Base-by-base conservation (phyloP, 2,113 vertebrate species). In the Furnarius figulus region DNA sequence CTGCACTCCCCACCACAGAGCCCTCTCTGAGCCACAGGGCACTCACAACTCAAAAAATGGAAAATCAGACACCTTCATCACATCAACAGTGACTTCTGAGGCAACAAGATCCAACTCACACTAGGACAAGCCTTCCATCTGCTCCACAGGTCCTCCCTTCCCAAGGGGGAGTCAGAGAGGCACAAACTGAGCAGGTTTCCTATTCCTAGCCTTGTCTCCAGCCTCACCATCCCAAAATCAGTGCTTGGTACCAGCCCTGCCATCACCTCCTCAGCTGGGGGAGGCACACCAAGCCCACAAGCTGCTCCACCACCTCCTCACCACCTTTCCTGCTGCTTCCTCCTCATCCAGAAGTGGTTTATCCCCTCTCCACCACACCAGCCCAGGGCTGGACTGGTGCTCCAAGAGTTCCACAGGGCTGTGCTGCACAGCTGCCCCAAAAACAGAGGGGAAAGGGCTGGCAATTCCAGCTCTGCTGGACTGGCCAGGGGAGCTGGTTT, bases 41-140 rank as follows among this genome's bases (percentile, higher is more conserved):
- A 17, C 27, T 66, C 21, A 0, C 4, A 17, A 11, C 5, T 52
- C 12, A 23, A 21, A 58, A 72, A 18, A 22, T 22, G 47, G 24
- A 47, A 20, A 8, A 2, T 5, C 3, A 40, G 52, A 15, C 22
- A 10, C 22, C 52, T 61, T 37, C 10, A 10, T 6, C 37, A 42
- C 8, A 5, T 13, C 53, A 44, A 1, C 1, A 0, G 2, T 0
- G 9, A 47, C 10, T 28, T 76, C 24, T 3, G 31, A 27, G 40
- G 25, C 62, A 50, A 13, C 8, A 10, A 33, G 27, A 65, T 23
- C 20, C 39, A 53, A 1, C 47, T 42, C 2, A 0, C 11, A 2
- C 10, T 18, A n/a, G 59, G 37, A 39, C 6, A 56, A 70, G 22
- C 3, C 74, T 21, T 73, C 3, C 21, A 4, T 25, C 17, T 18